Evolutionary conservation across 2,797 vertebrate genomes (phyloP), one percentile per base, ranked within the genome.

Genomic region (Amniataba percoides): DNA sequence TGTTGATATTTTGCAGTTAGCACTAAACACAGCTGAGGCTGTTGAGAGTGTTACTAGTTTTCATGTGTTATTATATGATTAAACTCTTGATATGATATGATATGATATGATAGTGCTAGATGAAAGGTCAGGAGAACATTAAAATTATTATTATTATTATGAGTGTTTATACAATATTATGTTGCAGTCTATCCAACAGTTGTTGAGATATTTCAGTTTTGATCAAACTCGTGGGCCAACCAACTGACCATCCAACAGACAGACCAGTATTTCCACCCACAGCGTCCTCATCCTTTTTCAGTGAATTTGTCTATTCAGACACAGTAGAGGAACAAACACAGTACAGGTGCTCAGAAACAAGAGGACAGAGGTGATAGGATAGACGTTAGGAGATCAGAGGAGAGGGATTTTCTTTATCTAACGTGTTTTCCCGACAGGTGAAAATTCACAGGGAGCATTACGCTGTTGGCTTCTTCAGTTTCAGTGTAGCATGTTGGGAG

Each of bases 381-480:
- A 42, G 67, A 62, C 18, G 3, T 25, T n/a, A 21, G 4, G 19
- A 19, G 8, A 25, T 36, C 2, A 14, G n/a, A 25, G 16, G 4
- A 18, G 23, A 49, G 5, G 51, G 19, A 3, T 3, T 48, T 71
- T 25, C 8, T 49, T 49, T 52, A 39, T 51, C 13, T 1, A 12
- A 55, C 15, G 23, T 18, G 15, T 3, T 27, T 31, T 3, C 1
- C 31, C 39, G 23, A 39, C 57, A 31, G 43, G 56, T 61, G 66
- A 48, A 56, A 21, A 23, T 10, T 70, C 19, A 18, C 8, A 16
- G 25, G 25, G 16, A 52, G 31, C 13, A 36, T 71, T 19, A 10
- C 51, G 34, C 49, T 60, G 14, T 64, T 11, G 4, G 43, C 51
- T 15, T 48, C 15, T 48, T 59, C 5, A 7, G 64, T 82, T 40